Conservation (phyloP, 2,113 vertebrate genomes). For the Neotragus pygmaeus region DNA sequence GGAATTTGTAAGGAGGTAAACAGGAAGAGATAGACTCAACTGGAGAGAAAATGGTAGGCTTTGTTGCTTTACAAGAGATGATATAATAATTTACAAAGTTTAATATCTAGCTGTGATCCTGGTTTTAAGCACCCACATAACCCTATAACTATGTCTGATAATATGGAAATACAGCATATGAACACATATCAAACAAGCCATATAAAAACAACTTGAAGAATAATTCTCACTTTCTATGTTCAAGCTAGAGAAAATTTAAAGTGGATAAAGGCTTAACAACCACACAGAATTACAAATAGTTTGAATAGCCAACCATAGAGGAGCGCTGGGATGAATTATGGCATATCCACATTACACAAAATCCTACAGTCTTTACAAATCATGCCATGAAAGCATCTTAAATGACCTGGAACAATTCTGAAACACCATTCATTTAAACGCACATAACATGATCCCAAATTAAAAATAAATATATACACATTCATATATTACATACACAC, state of each 20-base stretch:
- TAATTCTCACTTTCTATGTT: not conserved
- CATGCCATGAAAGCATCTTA: not conserved
- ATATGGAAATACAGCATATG: not conserved
- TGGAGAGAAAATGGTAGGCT: not conserved
- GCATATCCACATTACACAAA: not conserved
- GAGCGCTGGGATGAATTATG: not conserved
- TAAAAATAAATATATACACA: not conserved
- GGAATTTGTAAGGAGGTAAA: not conserved
- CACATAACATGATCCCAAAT: not conserved
- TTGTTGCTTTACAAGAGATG: not conserved
- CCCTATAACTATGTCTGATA: not conserved
- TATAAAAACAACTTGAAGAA: not conserved
- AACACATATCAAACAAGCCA: not conserved
- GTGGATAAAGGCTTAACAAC: not conserved
- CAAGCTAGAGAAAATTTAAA: conserved; percentile 24
- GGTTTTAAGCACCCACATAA: not conserved
- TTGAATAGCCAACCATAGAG: not conserved
- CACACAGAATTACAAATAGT: not conserved
- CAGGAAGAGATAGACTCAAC: not conserved
- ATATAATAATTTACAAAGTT: not conserved
- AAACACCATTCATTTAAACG: not conserved
- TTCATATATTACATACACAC: not conserved
- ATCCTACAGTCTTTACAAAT: not conserved
- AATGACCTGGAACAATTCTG: not conserved
- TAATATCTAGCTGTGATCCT: not conserved